Evolutionary conservation across 2,113 vertebrate species (phyloP), one percentile per base, ranked within the genome.

Genomic region (Pachyramphus minor): DNA sequence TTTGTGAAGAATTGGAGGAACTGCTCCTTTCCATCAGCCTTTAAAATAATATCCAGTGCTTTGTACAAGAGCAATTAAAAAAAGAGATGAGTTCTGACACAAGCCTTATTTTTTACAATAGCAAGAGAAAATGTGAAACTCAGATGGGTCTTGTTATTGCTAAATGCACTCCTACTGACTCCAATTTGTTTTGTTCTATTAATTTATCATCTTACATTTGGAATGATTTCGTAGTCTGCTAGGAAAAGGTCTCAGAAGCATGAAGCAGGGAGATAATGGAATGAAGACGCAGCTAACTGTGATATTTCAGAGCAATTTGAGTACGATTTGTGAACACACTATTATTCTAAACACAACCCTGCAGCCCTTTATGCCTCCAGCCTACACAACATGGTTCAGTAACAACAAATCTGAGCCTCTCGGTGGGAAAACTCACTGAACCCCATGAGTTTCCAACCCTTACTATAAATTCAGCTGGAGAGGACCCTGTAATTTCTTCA

Each of bases 101-200:
- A 67, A 91, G 64, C n/a, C 41, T 84, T 92, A 72, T 73, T 87
- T 96, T 96, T 93, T 60, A 79, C 79, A 93, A 93, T 85, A 87
- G 80, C 81, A 87, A 68, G 66, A 87, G 90, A 93, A 92, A 92
- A 87, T 69, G 42, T 91, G 94, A 91, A 96, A 94, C 80, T 97
- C 95, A 94, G 84, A 92, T 79, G 94, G 90, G 95, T 84, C 92
- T 95, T 94, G 85, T 96, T 94, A 97, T 62, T 79, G 62, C 49
- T 93, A 95, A 97, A 75, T 74, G 84, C 87, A 92, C 55, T 95
- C 92, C 86, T 89, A 96, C 90, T 81, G 90, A 73, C 66, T 95
- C 69, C 64, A 62, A 75, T 93, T 93, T 95, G 75, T 73, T 96
- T 95, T 97, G 86, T 96, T 95, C 69, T 96, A 87, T 87, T 96